Conservation (phyloP, 2,888 invertebrate species). For the Protonemura montana region DNA sequence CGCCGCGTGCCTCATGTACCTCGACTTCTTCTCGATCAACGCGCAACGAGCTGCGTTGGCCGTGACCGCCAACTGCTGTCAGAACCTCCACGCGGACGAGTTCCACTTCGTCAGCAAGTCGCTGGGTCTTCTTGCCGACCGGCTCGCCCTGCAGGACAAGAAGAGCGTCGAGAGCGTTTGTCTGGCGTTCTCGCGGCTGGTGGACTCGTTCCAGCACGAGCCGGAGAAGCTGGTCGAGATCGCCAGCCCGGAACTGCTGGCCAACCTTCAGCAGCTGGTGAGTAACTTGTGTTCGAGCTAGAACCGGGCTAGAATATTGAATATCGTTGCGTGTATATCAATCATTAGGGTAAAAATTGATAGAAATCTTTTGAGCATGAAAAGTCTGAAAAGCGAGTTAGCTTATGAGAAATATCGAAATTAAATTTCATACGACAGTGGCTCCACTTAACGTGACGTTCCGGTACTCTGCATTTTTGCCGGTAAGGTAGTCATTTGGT, state of each 20-base stretch:
- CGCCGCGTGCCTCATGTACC: slow-evolving; percentile 92
- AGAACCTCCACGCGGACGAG: slow-evolving; percentile 91
- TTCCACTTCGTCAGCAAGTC: slow-evolving; percentile 92
- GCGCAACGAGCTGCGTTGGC: slow-evolving; percentile 96
- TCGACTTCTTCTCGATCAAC: slow-evolving; percentile 98
- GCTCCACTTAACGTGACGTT: too few species aligned
- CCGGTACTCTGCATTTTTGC: too few species aligned
- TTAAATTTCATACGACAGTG: too few species aligned
- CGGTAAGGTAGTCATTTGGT: too few species aligned
- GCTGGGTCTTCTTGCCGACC: slow-evolving; percentile 80
- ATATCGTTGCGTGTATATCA: too few species aligned
- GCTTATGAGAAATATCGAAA: too few species aligned
- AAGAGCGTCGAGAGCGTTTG: slow-evolving; percentile 98
- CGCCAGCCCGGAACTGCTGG: slow-evolving; percentile 87
- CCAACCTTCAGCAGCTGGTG: slow-evolving; percentile 91
- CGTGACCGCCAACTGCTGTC: slow-evolving; percentile 97
- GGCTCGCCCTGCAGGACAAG: slow-evolving; percentile 78
- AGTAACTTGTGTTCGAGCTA: too few species aligned
- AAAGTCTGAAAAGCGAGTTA: too few species aligned
- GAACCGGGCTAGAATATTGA: too few species aligned
- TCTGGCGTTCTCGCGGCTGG: slow-evolving; percentile 92
- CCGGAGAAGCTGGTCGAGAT: slow-evolving; percentile 91
- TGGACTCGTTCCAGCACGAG: slow-evolving; percentile 95
- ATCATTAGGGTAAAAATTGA: too few species aligned
- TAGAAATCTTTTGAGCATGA: too few species aligned